phyloP scores from a whole-genome alignment of 2,797 vertebrate species.

The Coregonus sp. region DNA sequence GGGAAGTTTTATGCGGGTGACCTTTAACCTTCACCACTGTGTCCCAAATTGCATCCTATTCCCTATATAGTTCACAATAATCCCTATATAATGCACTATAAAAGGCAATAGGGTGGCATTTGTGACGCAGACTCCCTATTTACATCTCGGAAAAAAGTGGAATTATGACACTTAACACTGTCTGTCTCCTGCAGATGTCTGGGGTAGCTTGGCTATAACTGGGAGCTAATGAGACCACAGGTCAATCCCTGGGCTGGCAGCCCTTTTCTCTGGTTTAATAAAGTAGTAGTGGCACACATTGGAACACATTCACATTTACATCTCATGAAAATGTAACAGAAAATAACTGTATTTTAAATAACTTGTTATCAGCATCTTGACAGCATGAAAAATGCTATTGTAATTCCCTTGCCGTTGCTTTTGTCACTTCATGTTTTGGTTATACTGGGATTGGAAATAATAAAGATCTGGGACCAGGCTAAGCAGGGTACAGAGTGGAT shows the following conservation, averaged over 20 bases:
- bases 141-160: constrained; percentile 73
- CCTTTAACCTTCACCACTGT: constrained; percentile 61
- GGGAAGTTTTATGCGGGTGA: constrained; percentile 75
- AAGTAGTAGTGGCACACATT: constrained; percentile 26
- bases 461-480: not conserved
- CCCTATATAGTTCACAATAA: not conserved
- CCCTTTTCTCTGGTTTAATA: constrained; percentile 48
- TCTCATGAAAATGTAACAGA: constrained; percentile 36
- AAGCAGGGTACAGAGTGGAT: not conserved
- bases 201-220: constrained; percentile 62
- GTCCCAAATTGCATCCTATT: not conserved
- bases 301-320: constrained; percentile 43
- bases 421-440: constrained; percentile 3
- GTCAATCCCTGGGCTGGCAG: constrained; percentile 39
- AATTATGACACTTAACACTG: constrained; percentile 73
- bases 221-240: constrained; percentile 57
- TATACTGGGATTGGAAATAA: not conserved
- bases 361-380: constrained; percentile 14
- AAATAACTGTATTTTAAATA: constrained; percentile 29
- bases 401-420: constrained; percentile 9
- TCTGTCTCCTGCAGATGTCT: constrained; percentile 67
- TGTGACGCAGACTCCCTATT: constrained; percentile 60
- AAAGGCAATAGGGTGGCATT: not conserved
- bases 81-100: not conserved
- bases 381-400: constrained; percentile 7